Base-by-base conservation (phyloP, 2,888 invertebrate species). In the Tillus elongatus region DNA sequence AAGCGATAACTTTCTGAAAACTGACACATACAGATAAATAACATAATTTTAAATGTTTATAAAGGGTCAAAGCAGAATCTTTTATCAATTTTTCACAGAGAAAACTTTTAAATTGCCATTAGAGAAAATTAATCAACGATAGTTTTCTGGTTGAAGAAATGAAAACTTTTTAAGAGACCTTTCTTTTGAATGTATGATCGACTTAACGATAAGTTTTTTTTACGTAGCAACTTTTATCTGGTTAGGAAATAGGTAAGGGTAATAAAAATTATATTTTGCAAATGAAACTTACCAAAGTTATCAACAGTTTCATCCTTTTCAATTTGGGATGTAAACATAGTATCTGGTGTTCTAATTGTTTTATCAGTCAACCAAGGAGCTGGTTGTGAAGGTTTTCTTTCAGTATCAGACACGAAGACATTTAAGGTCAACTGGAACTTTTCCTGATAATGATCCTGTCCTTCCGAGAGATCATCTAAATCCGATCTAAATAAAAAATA, bases 231-330 rank as follows among this genome's bases (percentile, higher is more conserved):
- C 6, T 32, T 26, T 30, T 11, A 15, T 10, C 24, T 14, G 9
- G 24, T 34, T 9, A 29, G 14, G 8, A 56, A 12, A 33, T 53
- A 10, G 34, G 46, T 31, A 39, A 44, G 15, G 33, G 36, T 13
- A 39, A 39, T 32, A 37, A 36, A 37, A 39, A 41, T 4, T 19
- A 8, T 19, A 19, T 6, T 19, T 24, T 3, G 3, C 9, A 40
- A 39, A 34, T 14, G 27, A 14, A 13, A 51, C 56, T 66, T 56
- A 83, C 85, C 82, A 59, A 88, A 89, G 58, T 84, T 86, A 53
- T 89, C 88, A 14, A 84, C 70, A 52, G 82, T 81, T 61, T 89
- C 88, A 43, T 86, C 86, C 64, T 81, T 79, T 60, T 90, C 90
- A 37, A 87, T 61, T 37, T 79, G 78, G 0, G 84, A 80, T 3